A percentile compares a stretch with the other conserved stretches of the same genome.
Evolutionary conservation across 2,797 vertebrate genomes (phyloP).

Genomic region (Poecilia wingei): DNA sequence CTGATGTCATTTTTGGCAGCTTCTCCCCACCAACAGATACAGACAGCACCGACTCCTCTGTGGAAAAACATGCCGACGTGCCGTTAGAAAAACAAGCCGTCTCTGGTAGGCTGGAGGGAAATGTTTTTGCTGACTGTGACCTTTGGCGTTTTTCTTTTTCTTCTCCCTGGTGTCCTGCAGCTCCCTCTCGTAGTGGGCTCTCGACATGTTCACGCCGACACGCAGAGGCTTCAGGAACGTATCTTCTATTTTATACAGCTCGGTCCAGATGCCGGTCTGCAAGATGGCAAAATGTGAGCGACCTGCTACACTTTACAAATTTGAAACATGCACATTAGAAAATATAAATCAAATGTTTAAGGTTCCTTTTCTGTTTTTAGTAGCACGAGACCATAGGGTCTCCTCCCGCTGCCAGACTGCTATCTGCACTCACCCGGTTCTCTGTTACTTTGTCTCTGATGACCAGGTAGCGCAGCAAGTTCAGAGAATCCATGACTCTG

Average conservation of each 20-base stretch:
- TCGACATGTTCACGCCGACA: slow-evolving; percentile 93
- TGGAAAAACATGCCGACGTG: slow-evolving; percentile 14
- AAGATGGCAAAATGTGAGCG: slow-evolving; percentile 1
- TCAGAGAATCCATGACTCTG: slow-evolving; percentile 95
- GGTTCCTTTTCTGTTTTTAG: neutral
- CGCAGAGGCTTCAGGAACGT: slow-evolving; percentile 91
- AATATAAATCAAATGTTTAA: neutral
- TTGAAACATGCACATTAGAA: neutral
- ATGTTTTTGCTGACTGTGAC: slow-evolving; percentile 48
- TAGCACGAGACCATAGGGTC: neutral
- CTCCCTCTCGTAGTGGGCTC: slow-evolving; percentile 95
- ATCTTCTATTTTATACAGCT: slow-evolving; percentile 87
- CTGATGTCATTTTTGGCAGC: slow-evolving; percentile 87
- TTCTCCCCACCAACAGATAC: slow-evolving; percentile 85
- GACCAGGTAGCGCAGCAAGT: slow-evolving; percentile 92
- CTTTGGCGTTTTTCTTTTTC: slow-evolving; percentile 69
- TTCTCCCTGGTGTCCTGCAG: slow-evolving; percentile 84
- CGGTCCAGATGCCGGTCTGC: slow-evolving; percentile 89
- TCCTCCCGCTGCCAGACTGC: neutral
- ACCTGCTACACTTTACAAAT: neutral
- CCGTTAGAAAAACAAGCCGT: neutral
- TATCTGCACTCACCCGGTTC: slow-evolving; percentile 83
- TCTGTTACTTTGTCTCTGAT: slow-evolving; percentile 91
- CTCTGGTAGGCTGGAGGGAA: neutral
- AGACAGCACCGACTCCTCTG: slow-evolving; percentile 75